phyloP scores from a whole-genome alignment of 2,888 invertebrate species.

The Drepanosiphum platanoidis region DNA sequence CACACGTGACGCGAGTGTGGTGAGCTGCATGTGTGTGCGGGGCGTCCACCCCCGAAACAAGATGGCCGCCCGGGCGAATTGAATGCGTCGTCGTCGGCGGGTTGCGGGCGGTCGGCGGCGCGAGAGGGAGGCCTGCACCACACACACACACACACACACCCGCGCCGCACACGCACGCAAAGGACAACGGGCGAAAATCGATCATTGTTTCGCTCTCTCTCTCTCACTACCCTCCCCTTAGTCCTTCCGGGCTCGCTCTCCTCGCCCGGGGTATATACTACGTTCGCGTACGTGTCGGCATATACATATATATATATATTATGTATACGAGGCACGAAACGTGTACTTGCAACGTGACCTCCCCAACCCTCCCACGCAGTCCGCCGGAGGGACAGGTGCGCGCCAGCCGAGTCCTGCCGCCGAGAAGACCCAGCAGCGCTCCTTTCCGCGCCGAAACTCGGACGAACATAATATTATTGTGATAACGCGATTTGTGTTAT shows the following conservation, averaged over 20 bases:
- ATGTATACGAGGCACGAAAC: not conserved
- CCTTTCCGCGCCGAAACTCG: not conserved
- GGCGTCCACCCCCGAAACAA: constrained; percentile 61
- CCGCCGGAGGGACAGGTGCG: not conserved
- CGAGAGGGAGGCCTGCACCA: constrained; percentile 21
- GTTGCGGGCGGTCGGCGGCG: constrained; percentile 19
- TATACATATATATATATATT: not conserved
- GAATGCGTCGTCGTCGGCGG: constrained; percentile 30
- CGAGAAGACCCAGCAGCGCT: not conserved
- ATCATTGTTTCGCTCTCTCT: constrained; percentile 53
- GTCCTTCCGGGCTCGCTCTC: not conserved
- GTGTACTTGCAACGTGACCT: constrained; percentile 54
- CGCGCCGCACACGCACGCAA: not conserved
- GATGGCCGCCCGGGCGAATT: constrained; percentile 60
- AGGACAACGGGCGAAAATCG: constrained; percentile 62
- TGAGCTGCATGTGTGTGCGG: constrained; percentile 33
- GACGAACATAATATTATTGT: not conserved
- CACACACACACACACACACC: constrained; percentile 25
- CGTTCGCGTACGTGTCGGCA: not conserved
- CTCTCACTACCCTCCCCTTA: not conserved
- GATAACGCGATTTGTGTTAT: no score
- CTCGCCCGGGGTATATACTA: not conserved
- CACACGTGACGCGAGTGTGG: constrained; percentile 36
- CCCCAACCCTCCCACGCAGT: not conserved
- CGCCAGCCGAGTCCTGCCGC: not conserved